Evolutionary conservation across 2,113 vertebrate species (phyloP).

Genomic region (Trochalopteron elliotii): DNA sequence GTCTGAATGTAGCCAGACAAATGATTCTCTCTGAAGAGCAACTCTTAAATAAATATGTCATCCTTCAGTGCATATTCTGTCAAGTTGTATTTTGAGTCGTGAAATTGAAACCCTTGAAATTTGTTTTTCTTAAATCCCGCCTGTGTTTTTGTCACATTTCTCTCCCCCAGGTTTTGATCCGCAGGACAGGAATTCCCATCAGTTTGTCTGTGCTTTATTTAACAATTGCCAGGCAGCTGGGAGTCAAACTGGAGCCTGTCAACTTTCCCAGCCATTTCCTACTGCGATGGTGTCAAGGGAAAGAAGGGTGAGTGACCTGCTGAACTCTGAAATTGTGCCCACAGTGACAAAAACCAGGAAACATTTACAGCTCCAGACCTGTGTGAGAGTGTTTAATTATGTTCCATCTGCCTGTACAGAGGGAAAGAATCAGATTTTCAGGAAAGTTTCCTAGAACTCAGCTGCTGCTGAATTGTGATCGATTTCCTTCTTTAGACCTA

Average conservation of each 20-base stretch:
- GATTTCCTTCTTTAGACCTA: not conserved
- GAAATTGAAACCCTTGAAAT: not conserved
- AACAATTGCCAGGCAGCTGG: constrained; percentile 87
- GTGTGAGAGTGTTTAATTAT: not conserved
- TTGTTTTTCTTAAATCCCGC: not conserved
- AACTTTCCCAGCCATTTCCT: constrained; percentile 98
- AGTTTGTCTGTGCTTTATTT: constrained; percentile 95
- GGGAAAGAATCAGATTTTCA: not conserved
- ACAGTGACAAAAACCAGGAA: not conserved
- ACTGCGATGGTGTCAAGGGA: constrained; percentile 91
- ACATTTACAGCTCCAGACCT: not conserved
- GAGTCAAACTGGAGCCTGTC: constrained; percentile 91
- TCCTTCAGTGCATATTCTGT: not conserved
- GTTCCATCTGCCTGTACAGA: not conserved
- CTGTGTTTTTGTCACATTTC: not conserved
- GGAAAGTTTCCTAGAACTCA: not conserved
- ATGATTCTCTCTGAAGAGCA: not conserved
- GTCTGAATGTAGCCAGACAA: not conserved
- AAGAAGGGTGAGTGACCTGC: constrained; percentile 76
- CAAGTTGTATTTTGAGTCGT: not conserved
- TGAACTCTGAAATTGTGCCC: not conserved
- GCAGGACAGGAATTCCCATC: constrained; percentile 93
- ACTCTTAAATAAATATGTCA: not conserved
- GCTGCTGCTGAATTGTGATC: not conserved
- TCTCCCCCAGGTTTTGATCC: constrained; percentile 84